phyloP scores from a whole-genome alignment of 2,888 invertebrate genomes.

The Monopis laevigella region DNA sequence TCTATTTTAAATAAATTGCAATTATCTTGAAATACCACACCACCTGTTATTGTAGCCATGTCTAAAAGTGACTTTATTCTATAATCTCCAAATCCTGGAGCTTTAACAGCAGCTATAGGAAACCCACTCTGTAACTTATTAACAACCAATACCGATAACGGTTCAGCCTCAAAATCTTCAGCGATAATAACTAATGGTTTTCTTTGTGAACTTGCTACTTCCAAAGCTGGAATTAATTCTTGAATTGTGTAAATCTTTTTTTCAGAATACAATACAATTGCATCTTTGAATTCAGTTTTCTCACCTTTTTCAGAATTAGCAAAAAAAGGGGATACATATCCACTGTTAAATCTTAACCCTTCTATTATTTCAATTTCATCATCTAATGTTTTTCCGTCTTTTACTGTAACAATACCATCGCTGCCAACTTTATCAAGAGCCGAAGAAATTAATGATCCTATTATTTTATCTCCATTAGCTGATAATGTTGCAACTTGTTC shows the following conservation, averaged over 20 bases:
- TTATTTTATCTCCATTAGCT: constrained; percentile 92
- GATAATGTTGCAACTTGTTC: constrained; percentile 99
- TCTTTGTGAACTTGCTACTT: constrained; percentile 89
- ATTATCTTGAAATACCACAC: constrained; percentile 93
- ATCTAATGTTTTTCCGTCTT: constrained; percentile 95
- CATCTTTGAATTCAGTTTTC: constrained; percentile 96
- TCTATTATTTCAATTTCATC: constrained; percentile 96
- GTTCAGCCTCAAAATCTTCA: constrained; percentile 95
- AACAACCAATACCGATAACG: constrained; percentile 88
- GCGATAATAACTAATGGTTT: constrained; percentile 95
- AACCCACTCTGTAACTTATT: constrained; percentile 89
- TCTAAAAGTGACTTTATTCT: constrained; percentile 88
- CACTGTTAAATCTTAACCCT: constrained; percentile 98
- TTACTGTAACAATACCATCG: constrained; percentile 98
- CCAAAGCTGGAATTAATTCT: constrained; percentile 94
- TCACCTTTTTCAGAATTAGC: constrained; percentile 98
- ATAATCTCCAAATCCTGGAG: constrained; percentile 95
- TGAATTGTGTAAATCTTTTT: constrained; percentile 97
- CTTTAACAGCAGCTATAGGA: constrained; percentile 93
- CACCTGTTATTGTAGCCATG: constrained; percentile 92
- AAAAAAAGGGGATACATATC: constrained; percentile 98
- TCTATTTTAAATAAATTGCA: constrained; percentile 87
- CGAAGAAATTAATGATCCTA: constrained; percentile 92
- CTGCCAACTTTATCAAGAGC: constrained; percentile 97
- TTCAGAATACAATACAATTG: constrained; percentile 89